Conservation (phyloP, 2,888 invertebrate species). For the Drosophila mimica region DNA sequence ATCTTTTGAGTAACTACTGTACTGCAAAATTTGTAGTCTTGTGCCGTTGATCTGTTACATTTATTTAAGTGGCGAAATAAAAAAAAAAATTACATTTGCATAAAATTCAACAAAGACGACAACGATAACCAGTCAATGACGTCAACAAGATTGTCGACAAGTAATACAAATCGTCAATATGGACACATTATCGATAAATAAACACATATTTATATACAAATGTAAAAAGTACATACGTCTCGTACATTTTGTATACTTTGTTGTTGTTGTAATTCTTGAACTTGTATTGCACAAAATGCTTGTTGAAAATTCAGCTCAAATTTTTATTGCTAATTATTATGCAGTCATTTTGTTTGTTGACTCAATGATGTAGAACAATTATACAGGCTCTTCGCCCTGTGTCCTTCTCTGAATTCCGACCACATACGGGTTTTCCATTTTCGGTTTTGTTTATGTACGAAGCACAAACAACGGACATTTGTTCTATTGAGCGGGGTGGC, state of each 20-base stretch:
- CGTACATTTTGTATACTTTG: conserved; percentile 31
- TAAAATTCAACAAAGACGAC: conserved; percentile 50
- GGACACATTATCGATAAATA: conserved; percentile 19
- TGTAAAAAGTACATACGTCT: conserved; percentile 5
- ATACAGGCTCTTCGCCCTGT: not conserved
- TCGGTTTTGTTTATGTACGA: conserved; percentile 2
- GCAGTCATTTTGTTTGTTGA: conserved; percentile 1
- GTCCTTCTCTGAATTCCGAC: conserved; percentile 22
- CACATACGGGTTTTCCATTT: conserved; percentile 5
- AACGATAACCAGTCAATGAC: conserved; percentile 57
- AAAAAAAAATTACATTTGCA: conserved; percentile 42
- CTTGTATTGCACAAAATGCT: conserved; percentile 65
- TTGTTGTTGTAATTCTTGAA: conserved; percentile 66
- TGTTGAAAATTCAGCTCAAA: conserved; percentile 46
- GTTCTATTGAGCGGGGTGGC: conserved; percentile 13
- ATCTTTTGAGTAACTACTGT: conserved; percentile 5
- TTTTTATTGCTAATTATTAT: conserved; percentile 28
- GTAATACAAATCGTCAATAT: conserved; percentile 47
- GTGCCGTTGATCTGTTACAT: conserved; percentile 24
- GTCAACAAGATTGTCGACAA: conserved; percentile 56
- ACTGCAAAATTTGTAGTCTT: conserved; percentile 15
- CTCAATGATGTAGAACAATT: not conserved
- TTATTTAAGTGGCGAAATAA: conserved; percentile 24
- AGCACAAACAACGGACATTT: conserved; percentile 39
- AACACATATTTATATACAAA: not conserved